phyloP scores from a whole-genome alignment of 1,140 invertebrate genomes.

The Phortica variegata region DNA sequence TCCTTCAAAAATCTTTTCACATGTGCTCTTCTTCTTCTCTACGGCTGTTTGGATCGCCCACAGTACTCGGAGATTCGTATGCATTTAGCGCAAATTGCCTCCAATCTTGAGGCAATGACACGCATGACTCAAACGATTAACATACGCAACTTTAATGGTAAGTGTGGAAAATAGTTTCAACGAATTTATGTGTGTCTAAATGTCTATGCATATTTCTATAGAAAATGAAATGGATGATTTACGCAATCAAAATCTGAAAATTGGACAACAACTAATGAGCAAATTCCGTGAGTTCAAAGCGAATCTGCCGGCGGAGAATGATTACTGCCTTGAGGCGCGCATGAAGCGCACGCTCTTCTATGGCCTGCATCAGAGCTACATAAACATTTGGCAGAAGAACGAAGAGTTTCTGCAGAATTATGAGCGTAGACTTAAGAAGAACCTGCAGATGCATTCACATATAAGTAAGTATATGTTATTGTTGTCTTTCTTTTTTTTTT shows the following conservation, averaged over 20 bases:
- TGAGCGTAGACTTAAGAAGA: conserved; percentile 46
- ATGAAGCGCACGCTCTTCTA: conserved; percentile 53
- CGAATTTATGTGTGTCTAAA: not conserved
- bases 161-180: conserved; percentile 11
- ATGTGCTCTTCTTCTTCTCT: too few species aligned
- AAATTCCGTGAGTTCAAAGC: conserved; percentile 47
- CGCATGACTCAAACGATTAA: conserved; percentile 49
- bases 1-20: too few species aligned
- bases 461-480: conserved; percentile 39
- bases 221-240: conserved; percentile 52
- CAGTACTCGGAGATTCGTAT: conserved; percentile 49
- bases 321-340: conserved; percentile 47
- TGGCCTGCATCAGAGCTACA: conserved; percentile 48
- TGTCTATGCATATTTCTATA: conserved; percentile 9
- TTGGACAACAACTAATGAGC: conserved; percentile 44
- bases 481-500: conserved; percentile 2
- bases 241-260: conserved; percentile 40
- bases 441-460: conserved; percentile 46
- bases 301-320: conserved; percentile 45
- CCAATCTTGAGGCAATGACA: conserved; percentile 48
- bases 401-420: conserved; percentile 48
- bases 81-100: conserved; percentile 39
- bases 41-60: too few species aligned
- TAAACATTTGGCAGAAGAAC: conserved; percentile 51
- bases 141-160: conserved; percentile 48